Percentiles rank a stretch among this genome's conserved stretches.
Evolutionary conservation across 2,888 invertebrate species (phyloP).

Genomic region (Drosophila affinis): DNA sequence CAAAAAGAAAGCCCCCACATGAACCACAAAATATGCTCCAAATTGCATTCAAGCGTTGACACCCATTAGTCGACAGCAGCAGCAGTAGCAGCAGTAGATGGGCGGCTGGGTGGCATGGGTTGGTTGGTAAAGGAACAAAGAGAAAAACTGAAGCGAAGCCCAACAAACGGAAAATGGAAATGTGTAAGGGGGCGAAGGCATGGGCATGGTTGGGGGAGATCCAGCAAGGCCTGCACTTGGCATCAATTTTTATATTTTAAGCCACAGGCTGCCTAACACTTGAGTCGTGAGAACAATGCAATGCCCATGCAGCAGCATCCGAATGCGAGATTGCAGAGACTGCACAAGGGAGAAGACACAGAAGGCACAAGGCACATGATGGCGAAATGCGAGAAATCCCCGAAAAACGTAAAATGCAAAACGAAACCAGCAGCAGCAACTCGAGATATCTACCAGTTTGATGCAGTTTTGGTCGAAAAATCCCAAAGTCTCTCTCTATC

Average conservation of each 20-base stretch:
- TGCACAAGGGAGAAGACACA: conserved; percentile 16
- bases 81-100: conserved; percentile 28
- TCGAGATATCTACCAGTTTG: conserved; percentile 27
- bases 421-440: conserved; percentile 47
- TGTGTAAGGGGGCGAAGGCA: not conserved
- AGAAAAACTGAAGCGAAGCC: conserved; percentile 19
- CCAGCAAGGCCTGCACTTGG: conserved; percentile 66
- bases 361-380: not conserved
- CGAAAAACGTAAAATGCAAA: conserved; percentile 58
- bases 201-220: not conserved
- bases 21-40: conserved; percentile 62
- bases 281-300: conserved; percentile 70
- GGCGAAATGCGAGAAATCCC: conserved; percentile 1
- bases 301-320: conserved; percentile 60
- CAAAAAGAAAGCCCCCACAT: conserved; percentile 19
- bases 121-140: conserved; percentile 8
- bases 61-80: conserved; percentile 65
- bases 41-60: conserved; percentile 76
- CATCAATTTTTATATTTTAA: conserved; percentile 78
- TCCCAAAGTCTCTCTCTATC: conserved; percentile 29
- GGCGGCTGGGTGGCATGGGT: too few species aligned
- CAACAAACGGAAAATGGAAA: conserved; percentile 51
- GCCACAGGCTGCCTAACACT: conserved; percentile 70
- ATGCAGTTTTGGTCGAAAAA: conserved; percentile 37
- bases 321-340: conserved; percentile 53